Conservation (phyloP, 1,140 invertebrate species). For the Theocolax elegans region DNA sequence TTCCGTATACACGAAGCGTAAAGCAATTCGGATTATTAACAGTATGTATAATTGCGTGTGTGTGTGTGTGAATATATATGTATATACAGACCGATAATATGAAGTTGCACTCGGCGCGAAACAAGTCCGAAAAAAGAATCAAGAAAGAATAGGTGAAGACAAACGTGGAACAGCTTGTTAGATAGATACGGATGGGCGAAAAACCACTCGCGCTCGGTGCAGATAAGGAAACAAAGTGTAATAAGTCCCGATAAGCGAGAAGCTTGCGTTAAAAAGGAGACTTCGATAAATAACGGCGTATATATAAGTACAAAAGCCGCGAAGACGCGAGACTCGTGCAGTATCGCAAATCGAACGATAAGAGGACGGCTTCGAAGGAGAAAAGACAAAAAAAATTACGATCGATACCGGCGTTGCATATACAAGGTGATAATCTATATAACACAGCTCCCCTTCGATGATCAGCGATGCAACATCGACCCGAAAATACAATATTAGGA, state of each 20-base stretch:
- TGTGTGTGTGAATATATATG: slow-evolving; percentile 14
- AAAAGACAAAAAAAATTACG: slow-evolving; percentile 22
- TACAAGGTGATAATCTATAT: neutral
- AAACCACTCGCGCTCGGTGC: slow-evolving; percentile 32
- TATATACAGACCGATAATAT: too few relatives aligned
- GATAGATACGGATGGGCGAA: slow-evolving; percentile 11
- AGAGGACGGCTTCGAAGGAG: slow-evolving; percentile 13
- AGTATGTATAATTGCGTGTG: too few relatives aligned
- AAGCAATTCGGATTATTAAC: too few relatives aligned
- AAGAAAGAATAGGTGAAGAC: neutral
- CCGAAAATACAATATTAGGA: too few relatives aligned
- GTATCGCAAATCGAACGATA: slow-evolving; percentile 27
- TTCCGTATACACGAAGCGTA: too few relatives aligned
- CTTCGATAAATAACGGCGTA: slow-evolving; percentile 23
- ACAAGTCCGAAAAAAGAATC: neutral
- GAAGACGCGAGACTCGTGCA: slow-evolving; percentile 17
- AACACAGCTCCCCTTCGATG: neutral
- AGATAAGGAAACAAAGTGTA: slow-evolving; percentile 41
- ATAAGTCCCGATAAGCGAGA: slow-evolving; percentile 20
- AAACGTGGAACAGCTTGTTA: slow-evolving; percentile 7
- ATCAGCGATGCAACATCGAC: slow-evolving; percentile 2
- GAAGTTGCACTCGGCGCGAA: neutral
- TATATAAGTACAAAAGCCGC: neutral
- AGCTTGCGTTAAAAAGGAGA: slow-evolving; percentile 25
- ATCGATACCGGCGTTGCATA: slow-evolving; percentile 2